phyloP scores from a whole-genome alignment of 2,888 invertebrate species.

The Coenonympha glycerion region DNA sequence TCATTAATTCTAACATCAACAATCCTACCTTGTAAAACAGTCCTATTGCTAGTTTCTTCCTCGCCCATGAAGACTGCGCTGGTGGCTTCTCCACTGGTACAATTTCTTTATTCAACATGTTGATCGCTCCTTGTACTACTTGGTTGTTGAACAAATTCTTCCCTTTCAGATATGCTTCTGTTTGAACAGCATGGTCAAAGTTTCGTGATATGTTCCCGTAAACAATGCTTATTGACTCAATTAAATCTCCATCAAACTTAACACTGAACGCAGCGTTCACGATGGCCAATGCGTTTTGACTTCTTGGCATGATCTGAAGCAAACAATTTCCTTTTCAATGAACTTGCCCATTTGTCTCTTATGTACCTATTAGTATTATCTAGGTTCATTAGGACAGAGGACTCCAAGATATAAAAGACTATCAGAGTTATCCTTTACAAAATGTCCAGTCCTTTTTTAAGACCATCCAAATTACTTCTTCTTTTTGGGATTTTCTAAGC shows the following conservation, averaged over 20 bases:
- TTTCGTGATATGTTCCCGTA: conserved; percentile 79
- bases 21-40: conserved; percentile 89
- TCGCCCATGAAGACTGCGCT: conserved; percentile 80
- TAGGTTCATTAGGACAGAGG: no score
- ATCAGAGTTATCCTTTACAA: no score
- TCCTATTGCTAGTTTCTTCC: conserved; percentile 81
- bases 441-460: no score
- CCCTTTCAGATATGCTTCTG: conserved; percentile 73
- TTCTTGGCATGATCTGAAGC: conserved; percentile 81
- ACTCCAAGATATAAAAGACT: no score
- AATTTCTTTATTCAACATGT: conserved; percentile 75
- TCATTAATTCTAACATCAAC: no score
- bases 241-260: conserved; percentile 47
- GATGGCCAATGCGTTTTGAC: conserved; percentile 85
- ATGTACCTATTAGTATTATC: no score
- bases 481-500: no score
- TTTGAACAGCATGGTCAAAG: conserved; percentile 75
- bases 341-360: no score
- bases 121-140: conserved; percentile 67
- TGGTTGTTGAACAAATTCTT: conserved; percentile 56
- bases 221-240: conserved; percentile 72
- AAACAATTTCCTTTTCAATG: no score
- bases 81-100: conserved; percentile 78
- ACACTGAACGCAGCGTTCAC: conserved; percentile 84
- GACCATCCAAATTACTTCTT: no score